Conservation (phyloP, 2,113 vertebrate species). For the Mormyrus lacerda region DNA sequence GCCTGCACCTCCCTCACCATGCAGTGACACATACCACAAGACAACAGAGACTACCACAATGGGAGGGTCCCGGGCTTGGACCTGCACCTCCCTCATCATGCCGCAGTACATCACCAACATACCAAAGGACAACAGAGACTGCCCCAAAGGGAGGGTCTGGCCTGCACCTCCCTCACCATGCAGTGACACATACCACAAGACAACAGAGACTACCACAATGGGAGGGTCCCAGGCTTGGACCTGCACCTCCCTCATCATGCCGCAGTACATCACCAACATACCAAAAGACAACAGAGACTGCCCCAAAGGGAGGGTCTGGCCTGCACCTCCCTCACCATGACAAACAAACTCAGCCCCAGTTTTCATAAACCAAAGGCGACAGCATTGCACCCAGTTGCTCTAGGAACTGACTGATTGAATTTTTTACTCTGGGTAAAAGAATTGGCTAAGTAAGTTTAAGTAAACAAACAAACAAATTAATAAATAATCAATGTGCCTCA, state of each 20-base stretch:
- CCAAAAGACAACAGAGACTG: too few relatives aligned
- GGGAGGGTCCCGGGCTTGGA: too few relatives aligned
- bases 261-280: too few relatives aligned
- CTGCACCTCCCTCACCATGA: too few relatives aligned
- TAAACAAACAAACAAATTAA: neutral
- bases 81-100: too few relatives aligned
- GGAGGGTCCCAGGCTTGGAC: neutral
- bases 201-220: neutral
- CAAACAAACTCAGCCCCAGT: too few relatives aligned
- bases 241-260: too few relatives aligned
- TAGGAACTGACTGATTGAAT: too few relatives aligned
- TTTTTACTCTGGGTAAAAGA: neutral
- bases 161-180: neutral
- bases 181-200: neutral
- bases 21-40: fast-evolving
- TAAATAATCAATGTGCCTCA: neutral
- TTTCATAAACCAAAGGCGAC: neutral
- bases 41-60: too few relatives aligned
- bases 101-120: too few relatives aligned
- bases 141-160: neutral
- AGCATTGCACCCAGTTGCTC: neutral
- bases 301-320: too few relatives aligned
- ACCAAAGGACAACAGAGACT: too few relatives aligned
- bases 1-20: neutral
- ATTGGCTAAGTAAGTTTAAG: neutral